phyloP scores from a whole-genome alignment of 23 tunicate species.

The Aplidium turbinatum region DNA sequence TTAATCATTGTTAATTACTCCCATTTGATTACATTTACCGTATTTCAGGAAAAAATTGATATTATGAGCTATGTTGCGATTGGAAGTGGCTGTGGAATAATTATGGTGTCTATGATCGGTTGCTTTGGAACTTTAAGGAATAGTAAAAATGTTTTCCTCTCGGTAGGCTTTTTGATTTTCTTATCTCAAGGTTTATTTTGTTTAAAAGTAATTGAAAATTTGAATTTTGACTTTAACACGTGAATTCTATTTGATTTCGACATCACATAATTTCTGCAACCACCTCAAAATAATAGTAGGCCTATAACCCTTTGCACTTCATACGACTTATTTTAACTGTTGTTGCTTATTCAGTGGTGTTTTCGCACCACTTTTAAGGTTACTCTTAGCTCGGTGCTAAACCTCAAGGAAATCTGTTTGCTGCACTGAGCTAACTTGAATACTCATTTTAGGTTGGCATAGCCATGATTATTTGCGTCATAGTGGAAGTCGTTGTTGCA shows the following conservation, averaged over 20 bases:
- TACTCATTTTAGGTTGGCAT: slow-evolving; percentile 6
- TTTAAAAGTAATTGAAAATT: not conserved
- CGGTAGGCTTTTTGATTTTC: not conserved
- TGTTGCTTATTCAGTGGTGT: too few relatives aligned
- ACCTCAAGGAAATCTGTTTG: too few relatives aligned
- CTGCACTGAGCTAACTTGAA: too few relatives aligned
- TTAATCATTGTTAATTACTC: too few relatives aligned
- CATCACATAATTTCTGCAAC: too few relatives aligned
- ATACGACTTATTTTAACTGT: too few relatives aligned
- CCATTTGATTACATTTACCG: not conserved
- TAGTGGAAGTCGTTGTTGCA: slow-evolving; percentile 19
- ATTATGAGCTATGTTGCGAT: slow-evolving; percentile 8
- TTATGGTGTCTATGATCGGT: slow-evolving; percentile 13
- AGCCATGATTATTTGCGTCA: not conserved
- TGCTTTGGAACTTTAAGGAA: slow-evolving; percentile 19
- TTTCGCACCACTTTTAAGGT: too few relatives aligned
- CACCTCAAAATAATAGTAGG: too few relatives aligned
- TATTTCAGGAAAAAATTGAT: slow-evolving; percentile 24
- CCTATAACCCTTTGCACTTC: too few relatives aligned
- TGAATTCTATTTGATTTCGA: too few relatives aligned
- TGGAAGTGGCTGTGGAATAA: not conserved
- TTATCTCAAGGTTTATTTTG: not conserved
- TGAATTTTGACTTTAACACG: too few relatives aligned
- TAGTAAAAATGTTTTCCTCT: not conserved
- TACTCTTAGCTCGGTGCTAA: too few relatives aligned